These are phyloP conservation scores for Suricata suricatta DNA, from an alignment of 2,113 vertebrate species.

Conservation along the genomic window DNA sequence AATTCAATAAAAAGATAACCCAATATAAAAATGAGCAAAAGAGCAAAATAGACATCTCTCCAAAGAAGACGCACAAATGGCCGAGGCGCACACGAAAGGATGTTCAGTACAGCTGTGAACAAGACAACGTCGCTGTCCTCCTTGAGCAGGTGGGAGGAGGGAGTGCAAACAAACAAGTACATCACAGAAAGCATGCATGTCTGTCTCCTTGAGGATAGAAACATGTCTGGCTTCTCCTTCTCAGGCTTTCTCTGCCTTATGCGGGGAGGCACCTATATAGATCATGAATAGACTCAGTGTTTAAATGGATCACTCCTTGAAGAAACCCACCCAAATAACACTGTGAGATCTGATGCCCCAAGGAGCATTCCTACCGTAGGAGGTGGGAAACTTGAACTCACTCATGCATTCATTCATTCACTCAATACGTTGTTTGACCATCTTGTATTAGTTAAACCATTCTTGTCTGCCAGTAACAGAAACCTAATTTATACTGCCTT, in stretches of 20 bases:
- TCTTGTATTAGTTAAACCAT: background rate
- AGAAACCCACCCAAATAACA: background rate
- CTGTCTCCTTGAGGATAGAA: background rate
- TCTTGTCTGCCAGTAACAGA: background rate
- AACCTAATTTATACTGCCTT: background rate
- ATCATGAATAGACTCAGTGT: background rate
- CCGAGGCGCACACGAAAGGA: too few species aligned
- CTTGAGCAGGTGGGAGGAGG: background rate
- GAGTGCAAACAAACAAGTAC: background rate
- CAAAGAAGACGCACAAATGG: background rate
- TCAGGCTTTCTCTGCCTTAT: background rate
- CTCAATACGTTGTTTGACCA: background rate
- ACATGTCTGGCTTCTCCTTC: background rate
- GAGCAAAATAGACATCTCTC: slow-evolving; percentile 20
- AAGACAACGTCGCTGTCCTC: background rate
- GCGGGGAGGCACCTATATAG: background rate
- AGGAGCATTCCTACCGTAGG: background rate
- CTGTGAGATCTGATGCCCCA: background rate
- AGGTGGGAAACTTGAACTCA: background rate
- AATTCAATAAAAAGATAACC: background rate
- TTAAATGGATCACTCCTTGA: background rate
- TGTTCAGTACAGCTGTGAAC: background rate
- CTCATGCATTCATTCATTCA: background rate
- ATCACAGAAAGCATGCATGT: background rate
- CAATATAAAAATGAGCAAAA: background rate